Base-by-base conservation (phyloP, 2,113 vertebrate species). In the Rhadina sibilatrix region DNA sequence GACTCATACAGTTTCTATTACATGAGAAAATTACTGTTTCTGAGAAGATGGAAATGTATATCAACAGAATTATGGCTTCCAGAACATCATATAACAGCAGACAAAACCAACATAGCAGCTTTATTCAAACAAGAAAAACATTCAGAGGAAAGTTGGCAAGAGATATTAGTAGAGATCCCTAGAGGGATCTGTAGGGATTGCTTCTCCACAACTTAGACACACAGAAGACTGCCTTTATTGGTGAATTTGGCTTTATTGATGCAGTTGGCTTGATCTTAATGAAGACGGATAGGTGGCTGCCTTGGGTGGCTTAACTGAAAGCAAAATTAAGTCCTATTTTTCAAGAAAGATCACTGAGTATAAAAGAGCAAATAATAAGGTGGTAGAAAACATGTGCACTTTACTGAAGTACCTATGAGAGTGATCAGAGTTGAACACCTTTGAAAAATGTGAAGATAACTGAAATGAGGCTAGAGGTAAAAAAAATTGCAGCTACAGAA, bases 371-470 rank as follows among this genome's bases (percentile, higher is more conserved):
- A 63, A 57, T 6, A 66, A 23, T 33, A 74, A 90, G 24, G n/a
- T 40, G 13, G 77, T 33, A 75, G 49, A 60, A 84, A 72, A 71
- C 1, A 7, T 0, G 1, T 27, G 6, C 20, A 46, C 47, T 80
- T 60, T 47, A 87, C 64, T 46, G 33, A 91, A n/a, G 17, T 0
- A 1, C 7, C 23, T 46, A 30, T 40, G 24, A 92, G 42, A 80
- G 20, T 25, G 47, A 78, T 37, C 25, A 83, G 78, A 59, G 37
- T n/a, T 49, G 42, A 90, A 66, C 31, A 33, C 23, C 15, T 95
- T 89, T 91, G 80, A 89, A 96, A 97, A 94, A 70, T 38, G 38
- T 60, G 44, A 72, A 79, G 54, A 79, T 95, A 96, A 84, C 59
- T 69, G 38, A 83, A 94, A 92, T 87, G 47, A 89, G 84, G 23